Evolutionary conservation across 2,113 vertebrate species (phyloP).

Genomic region (Bungarus multicinctus): DNA sequence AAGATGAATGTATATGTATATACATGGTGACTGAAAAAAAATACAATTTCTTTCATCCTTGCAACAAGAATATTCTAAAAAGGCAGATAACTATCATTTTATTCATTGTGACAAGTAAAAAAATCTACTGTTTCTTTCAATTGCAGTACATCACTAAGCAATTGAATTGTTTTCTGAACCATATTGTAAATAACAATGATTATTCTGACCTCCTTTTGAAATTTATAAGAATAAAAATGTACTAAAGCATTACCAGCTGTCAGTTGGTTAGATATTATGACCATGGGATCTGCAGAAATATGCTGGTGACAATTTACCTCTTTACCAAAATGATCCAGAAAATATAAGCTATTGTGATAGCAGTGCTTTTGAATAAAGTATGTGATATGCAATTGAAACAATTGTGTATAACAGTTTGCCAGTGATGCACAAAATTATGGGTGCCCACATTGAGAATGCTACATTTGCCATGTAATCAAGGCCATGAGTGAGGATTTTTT

Average conservation of each 20-base stretch:
- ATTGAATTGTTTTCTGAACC: not conserved
- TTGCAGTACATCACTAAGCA: slow-evolving; percentile 15
- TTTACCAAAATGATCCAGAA: not conserved
- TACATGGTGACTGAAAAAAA: slow-evolving; percentile 28
- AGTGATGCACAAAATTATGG: not conserved
- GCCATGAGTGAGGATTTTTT: not conserved
- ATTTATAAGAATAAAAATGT: not conserved
- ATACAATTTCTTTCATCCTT: slow-evolving; percentile 41
- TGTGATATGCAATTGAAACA: not conserved
- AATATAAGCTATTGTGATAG: not conserved
- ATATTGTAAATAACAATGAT: not conserved
- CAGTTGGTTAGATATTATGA: not conserved
- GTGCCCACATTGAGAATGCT: not conserved
- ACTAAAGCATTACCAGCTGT: not conserved
- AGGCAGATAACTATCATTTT: slow-evolving; percentile 16
- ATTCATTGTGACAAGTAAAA: slow-evolving; percentile 24
- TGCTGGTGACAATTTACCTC: not conserved
- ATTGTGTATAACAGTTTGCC: not conserved
- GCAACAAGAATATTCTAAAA: slow-evolving; percentile 31
- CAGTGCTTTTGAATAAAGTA: not conserved
- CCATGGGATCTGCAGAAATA: not conserved
- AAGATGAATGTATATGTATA: slow-evolving; percentile 54
- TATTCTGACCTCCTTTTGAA: not conserved
- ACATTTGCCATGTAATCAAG: not conserved
- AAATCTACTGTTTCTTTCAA: slow-evolving; percentile 39